A percentile compares a stretch with the other conserved stretches of the same genome.
These are phyloP conservation scores for Chromoteleia sp. DNA, from an alignment of 2,888 invertebrate genomes.

Conservation along the genomic window DNA sequence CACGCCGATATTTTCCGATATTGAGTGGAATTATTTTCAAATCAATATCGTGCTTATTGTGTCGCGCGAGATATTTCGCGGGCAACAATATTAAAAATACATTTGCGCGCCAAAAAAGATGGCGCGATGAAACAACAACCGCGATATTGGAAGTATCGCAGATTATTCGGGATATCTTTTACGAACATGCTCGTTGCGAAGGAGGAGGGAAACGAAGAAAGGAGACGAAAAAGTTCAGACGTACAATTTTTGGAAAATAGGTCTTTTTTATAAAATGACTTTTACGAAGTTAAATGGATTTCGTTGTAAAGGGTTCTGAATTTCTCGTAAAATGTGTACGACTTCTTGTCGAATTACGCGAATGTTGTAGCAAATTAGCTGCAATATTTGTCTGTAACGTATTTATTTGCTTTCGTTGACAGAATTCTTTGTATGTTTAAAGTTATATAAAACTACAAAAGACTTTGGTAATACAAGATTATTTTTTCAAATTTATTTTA, in stretches of 20 bases:
- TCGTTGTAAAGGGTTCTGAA: neutral
- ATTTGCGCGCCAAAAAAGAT: no score
- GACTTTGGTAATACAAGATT: no score
- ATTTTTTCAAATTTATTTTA: no score
- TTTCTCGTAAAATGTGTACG: neutral
- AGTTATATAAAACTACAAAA: no score
- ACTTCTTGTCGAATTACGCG: no score
- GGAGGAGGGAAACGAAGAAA: neutral
- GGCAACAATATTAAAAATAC: no score
- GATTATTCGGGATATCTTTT: constrained; percentile 18
- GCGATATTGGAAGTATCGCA: neutral
- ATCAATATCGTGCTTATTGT: constrained; percentile 15
- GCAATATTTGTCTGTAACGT: no score
- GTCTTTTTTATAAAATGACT: neutral
- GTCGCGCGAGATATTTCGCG: neutral
- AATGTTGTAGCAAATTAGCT: no score
- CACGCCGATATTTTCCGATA: constrained; percentile 13
- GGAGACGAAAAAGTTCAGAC: neutral
- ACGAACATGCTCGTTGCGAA: neutral
- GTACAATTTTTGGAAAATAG: neutral
- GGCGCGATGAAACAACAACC: neutral
- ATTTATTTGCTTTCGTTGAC: no score
- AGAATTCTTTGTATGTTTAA: no score
- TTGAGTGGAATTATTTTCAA: constrained; percentile 6
- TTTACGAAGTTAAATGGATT: constrained; percentile 3